Percentiles rank a stretch among this genome's conserved stretches.
Evolutionary conservation across 1,140 invertebrate species (phyloP).

Genomic region (Amyelois transitella): DNA sequence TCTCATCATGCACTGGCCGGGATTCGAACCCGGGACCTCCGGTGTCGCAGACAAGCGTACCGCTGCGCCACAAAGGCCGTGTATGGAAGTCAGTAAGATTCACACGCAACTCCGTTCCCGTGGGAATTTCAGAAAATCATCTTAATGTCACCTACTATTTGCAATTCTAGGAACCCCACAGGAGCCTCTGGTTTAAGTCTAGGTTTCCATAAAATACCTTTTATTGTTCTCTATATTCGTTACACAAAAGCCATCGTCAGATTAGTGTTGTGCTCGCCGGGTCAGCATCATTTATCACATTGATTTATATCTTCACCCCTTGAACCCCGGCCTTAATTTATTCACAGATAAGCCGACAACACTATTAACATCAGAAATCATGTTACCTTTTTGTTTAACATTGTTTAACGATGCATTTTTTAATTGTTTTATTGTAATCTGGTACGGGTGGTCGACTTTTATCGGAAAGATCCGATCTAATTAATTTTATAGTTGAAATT

Average conservation of each 20-base stretch:
- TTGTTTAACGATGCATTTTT: neutral
- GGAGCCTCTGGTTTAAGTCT: no score
- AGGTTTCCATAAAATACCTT: no score
- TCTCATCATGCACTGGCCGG: no score
- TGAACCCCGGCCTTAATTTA: neutral
- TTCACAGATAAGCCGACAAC: neutral
- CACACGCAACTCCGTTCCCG: no score
- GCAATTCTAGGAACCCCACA: no score
- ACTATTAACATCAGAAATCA: neutral
- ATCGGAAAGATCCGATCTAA: neutral
- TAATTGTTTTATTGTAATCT: neutral
- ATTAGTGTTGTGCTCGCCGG: neutral
- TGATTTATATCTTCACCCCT: neutral
- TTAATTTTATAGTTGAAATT: no score
- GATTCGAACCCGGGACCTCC: no score
- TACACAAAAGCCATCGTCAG: neutral
- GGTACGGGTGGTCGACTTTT: neutral
- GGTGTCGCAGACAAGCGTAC: no score
- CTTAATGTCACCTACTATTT: no score
- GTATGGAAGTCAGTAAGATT: no score
- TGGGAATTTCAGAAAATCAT: no score
- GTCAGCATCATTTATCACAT: neutral
- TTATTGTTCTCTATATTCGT: neutral
- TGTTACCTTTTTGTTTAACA: neutral
- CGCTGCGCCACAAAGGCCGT: no score